Percentiles rank a stretch among this genome's conserved stretches.
These are phyloP conservation scores for Caenorhabditis japonica DNA, from an alignment of 2,888 invertebrate species.

Conservation along the genomic window DNA sequence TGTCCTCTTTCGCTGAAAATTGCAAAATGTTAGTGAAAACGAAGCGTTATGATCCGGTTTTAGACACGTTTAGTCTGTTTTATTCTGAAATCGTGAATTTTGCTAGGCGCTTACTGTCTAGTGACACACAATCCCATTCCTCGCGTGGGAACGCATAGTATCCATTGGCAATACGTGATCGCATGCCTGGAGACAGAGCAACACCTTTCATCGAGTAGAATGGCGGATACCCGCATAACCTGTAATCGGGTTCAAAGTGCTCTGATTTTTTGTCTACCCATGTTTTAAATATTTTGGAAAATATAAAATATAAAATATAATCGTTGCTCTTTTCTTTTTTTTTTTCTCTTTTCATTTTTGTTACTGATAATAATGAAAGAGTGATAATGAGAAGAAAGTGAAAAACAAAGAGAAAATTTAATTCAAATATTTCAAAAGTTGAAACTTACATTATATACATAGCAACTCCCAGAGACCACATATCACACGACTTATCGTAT, in stretches of 20 bases:
- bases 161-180: constrained; percentile 92
- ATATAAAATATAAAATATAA: too few species aligned
- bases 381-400: constrained; percentile 2
- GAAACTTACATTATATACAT: constrained; percentile 92
- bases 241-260: constrained; percentile 69
- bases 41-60: constrained; percentile 18
- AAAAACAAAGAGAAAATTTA: too few species aligned
- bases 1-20: constrained; percentile 73
- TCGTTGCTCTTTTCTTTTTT: constrained; percentile 5
- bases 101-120: constrained; percentile 82
- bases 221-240: constrained; percentile 96
- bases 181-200: constrained; percentile 99
- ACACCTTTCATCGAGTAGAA: constrained; percentile 97
- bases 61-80: constrained; percentile 1
- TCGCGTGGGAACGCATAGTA: constrained; percentile 97
- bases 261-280: constrained; percentile 11
- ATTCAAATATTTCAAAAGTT: too few species aligned
- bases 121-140: constrained; percentile 93
- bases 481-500: constrained; percentile 98
- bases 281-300: too few species aligned
- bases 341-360: too few species aligned
- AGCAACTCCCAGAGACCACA: constrained; percentile 98
- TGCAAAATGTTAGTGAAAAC: neutral
- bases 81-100: constrained; percentile 41
- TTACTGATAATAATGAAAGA: too few species aligned